These are phyloP conservation scores for Eledona agricola DNA, from an alignment of 2,888 invertebrate species.

Conservation along the genomic window DNA sequence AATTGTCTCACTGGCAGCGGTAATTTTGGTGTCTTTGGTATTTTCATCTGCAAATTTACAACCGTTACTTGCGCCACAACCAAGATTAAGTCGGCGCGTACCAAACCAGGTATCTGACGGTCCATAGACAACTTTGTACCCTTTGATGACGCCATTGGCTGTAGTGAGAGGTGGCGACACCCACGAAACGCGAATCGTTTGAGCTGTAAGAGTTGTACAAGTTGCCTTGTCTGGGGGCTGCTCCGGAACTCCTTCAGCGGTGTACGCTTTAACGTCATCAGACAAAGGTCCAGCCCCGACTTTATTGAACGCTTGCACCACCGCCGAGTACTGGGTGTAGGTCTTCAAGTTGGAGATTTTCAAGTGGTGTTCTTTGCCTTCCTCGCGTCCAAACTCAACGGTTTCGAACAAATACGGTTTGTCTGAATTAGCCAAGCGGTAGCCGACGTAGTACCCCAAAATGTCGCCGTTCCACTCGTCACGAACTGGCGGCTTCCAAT, in stretches of 20 bases:
- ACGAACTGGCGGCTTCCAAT: conserved; percentile 90
- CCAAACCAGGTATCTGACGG: conserved; percentile 93
- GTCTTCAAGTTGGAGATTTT: conserved; percentile 70
- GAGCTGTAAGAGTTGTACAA: conserved; percentile 92
- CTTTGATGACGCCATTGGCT: conserved; percentile 94
- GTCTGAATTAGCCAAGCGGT: conserved; percentile 83
- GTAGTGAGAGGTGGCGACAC: conserved; percentile 90
- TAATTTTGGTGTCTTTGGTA: conserved; percentile 89
- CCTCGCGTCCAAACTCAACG: conserved; percentile 90
- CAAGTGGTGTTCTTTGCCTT: conserved; percentile 88
- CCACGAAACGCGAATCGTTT: conserved; percentile 95
- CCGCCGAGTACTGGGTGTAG: conserved; percentile 95
- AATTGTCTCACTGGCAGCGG: conserved; percentile 91
- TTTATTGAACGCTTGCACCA: conserved; percentile 94
- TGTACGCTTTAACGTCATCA: conserved; percentile 88
- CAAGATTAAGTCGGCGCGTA: conserved; percentile 63
- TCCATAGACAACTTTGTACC: conserved; percentile 93
- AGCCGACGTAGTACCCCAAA: conserved; percentile 89
- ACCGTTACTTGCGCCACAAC: conserved; percentile 8
- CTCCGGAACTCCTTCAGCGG: conserved; percentile 93
- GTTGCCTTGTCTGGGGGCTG: conserved; percentile 91
- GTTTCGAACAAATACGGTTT: conserved; percentile 91
- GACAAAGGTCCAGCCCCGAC: conserved; percentile 93
- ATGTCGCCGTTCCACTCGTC: conserved; percentile 95
- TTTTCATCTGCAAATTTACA: conserved; percentile 78